Evolutionary conservation across 2,888 invertebrate genomes (phyloP).

Genomic region (Pseudeuparius sepicola): DNA sequence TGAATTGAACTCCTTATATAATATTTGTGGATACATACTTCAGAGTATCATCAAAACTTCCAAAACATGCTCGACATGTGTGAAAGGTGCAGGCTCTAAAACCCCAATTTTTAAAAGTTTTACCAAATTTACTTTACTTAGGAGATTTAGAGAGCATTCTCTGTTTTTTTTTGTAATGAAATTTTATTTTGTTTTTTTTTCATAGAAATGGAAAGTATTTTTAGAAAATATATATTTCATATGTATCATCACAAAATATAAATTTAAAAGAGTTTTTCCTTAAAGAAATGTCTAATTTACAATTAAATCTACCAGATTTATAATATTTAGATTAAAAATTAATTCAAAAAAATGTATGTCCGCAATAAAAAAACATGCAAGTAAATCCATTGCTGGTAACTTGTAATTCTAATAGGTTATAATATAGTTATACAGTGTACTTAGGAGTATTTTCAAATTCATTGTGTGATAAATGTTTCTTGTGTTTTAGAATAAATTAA

Average conservation of each 20-base stretch:
- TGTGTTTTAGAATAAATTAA: too few relatives aligned
- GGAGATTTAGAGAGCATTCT: constrained; percentile 1
- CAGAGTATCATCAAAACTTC: constrained; percentile 12
- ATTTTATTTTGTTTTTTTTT: constrained; percentile 12
- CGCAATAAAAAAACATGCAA: too few relatives aligned
- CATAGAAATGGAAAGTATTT: constrained; percentile 12
- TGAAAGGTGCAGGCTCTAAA: constrained; percentile 11
- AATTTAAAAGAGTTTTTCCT: constrained; percentile 2
- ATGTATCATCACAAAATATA: constrained; percentile 7
- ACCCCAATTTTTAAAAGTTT: constrained; percentile 10
- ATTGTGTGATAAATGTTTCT: too few relatives aligned
- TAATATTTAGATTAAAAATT: constrained; percentile 16
- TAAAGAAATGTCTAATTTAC: too few relatives aligned
- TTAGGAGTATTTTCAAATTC: too few relatives aligned
- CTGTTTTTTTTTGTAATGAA: too few relatives aligned
- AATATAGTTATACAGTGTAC: too few relatives aligned
- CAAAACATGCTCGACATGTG: constrained; percentile 14
- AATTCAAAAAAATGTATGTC: constrained; percentile 9
- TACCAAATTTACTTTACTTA: constrained; percentile 12
- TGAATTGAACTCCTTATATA: constrained; percentile 22
- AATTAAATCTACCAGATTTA: too few relatives aligned
- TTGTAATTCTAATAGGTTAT: too few relatives aligned
- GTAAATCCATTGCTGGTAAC: constrained; percentile 12
- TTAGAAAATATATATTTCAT: constrained; percentile 14
- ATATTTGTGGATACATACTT: constrained; percentile 17